phyloP scores from a whole-genome alignment of 2,797 vertebrate genomes.

The Sebastes aleutianus region DNA sequence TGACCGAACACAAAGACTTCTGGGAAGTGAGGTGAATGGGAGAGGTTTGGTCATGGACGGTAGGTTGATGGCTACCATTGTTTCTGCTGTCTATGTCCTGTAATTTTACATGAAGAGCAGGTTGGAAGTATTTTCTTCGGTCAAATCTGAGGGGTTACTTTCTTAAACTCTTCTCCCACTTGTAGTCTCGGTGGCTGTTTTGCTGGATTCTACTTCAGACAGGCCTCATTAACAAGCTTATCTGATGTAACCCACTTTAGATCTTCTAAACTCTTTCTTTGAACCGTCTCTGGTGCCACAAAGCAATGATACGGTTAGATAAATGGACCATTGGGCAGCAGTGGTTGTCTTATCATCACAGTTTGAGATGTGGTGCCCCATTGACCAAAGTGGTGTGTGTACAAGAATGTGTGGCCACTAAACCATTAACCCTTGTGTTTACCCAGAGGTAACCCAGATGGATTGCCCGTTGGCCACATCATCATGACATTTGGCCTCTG shows the following conservation, averaged over 20 bases:
- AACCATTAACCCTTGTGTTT: slow-evolving; percentile 23
- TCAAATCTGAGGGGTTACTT: slow-evolving; percentile 1
- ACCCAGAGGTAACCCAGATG: slow-evolving; percentile 1
- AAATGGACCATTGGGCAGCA: not conserved
- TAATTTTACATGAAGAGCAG: not conserved
- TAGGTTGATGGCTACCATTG: not conserved
- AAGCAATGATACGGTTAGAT: slow-evolving; percentile 28
- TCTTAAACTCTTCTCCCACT: not conserved
- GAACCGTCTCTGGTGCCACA: slow-evolving; percentile 27
- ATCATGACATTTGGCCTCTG: slow-evolving; percentile 8
- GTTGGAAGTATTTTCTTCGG: not conserved
- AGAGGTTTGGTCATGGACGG: not conserved
- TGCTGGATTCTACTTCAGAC: slow-evolving; percentile 29
- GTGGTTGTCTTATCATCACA: not conserved
- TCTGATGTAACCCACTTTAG: slow-evolving; percentile 39
- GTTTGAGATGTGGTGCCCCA: not conserved
- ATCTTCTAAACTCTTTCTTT: slow-evolving; percentile 18
- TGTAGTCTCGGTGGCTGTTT: not conserved
- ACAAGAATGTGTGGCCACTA: not conserved
- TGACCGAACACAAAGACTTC: slow-evolving; percentile 54
- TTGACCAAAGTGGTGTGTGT: not conserved
- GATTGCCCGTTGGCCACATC: slow-evolving; percentile 9
- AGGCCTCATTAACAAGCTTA: slow-evolving; percentile 43
- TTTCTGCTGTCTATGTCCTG: not conserved
- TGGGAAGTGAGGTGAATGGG: slow-evolving; percentile 57